Conservation (phyloP, 2,113 vertebrate species). For the Gadus macrocephalus region DNA sequence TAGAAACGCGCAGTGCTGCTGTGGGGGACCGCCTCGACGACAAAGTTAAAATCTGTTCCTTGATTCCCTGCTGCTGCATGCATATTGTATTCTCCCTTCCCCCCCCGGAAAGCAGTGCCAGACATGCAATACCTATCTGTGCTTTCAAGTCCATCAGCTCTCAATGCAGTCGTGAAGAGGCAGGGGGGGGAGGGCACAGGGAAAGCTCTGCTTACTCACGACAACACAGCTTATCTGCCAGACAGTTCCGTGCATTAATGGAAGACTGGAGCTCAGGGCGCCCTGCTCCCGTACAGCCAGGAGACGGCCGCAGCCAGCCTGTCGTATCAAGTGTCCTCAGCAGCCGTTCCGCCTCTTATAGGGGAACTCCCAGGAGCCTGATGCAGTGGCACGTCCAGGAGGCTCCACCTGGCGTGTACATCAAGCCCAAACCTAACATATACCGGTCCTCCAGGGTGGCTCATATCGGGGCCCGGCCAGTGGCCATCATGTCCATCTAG, state of each 20-base stretch:
- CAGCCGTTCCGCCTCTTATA: slow-evolving; percentile 10
- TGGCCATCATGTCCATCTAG: no score
- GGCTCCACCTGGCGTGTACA: no score
- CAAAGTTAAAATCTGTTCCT: not conserved
- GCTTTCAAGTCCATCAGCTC: slow-evolving; percentile 20
- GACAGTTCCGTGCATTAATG: slow-evolving; percentile 51
- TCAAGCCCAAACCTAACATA: no score
- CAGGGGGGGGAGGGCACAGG: not conserved
- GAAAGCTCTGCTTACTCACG: slow-evolving; percentile 25
- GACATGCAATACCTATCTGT: slow-evolving; percentile 36
- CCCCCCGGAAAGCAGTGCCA: not conserved
- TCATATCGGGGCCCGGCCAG: no score
- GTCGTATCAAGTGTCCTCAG: slow-evolving; percentile 22
- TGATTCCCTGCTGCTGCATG: slow-evolving; percentile 7
- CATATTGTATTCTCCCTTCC: slow-evolving; percentile 8
- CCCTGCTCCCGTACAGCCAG: not conserved
- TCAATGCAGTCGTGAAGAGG: slow-evolving; percentile 32
- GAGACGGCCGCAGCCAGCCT: slow-evolving; percentile 24
- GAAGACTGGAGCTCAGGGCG: slow-evolving; percentile 27
- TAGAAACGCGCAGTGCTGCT: slow-evolving; percentile 13
- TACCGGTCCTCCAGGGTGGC: no score
- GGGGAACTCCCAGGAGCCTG: slow-evolving; percentile 6
- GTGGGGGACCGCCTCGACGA: slow-evolving; percentile 11
- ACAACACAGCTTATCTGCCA: slow-evolving; percentile 43
- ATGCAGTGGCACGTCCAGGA: no score